phyloP scores from a whole-genome alignment of 2,797 vertebrate species.

The Gymnothorax reevesii region DNA sequence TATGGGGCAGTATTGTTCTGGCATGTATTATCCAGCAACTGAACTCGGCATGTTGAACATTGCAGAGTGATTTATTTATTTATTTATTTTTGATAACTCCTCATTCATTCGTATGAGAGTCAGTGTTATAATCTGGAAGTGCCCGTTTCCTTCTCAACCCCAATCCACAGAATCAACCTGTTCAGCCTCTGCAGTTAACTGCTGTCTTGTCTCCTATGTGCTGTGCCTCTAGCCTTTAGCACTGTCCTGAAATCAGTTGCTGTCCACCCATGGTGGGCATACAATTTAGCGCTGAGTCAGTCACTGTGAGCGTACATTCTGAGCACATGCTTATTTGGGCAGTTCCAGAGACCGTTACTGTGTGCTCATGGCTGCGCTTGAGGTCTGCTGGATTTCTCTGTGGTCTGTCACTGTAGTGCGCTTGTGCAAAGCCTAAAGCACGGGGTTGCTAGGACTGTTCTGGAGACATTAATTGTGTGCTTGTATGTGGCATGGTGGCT shows the following conservation, averaged over 20 bases:
- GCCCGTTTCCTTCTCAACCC: background rate
- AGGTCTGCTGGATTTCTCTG: background rate
- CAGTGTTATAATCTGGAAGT: background rate
- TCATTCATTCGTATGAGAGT: background rate
- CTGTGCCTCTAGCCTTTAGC: background rate
- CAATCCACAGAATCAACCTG: background rate
- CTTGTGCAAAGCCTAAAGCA: background rate
- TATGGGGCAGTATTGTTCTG: background rate
- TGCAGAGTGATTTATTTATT: background rate
- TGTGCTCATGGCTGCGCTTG: background rate
- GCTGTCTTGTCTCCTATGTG: background rate
- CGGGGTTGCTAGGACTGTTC: background rate
- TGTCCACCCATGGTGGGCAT: background rate
- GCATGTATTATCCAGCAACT: slow-evolving; percentile 2
- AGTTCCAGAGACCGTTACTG: background rate
- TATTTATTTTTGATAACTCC: background rate
- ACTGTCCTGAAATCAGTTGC: background rate
- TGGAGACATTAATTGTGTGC: background rate
- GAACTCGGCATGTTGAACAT: background rate
- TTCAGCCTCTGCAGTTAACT: background rate
- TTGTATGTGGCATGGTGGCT: background rate
- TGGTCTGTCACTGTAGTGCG: background rate
- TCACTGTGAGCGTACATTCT: background rate
- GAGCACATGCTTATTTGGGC: background rate
- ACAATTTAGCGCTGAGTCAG: background rate